Percentiles rank a stretch among this genome's conserved stretches.
Conservation (phyloP, 1,140 invertebrate species). For the Euwallacea fornicatus region DNA sequence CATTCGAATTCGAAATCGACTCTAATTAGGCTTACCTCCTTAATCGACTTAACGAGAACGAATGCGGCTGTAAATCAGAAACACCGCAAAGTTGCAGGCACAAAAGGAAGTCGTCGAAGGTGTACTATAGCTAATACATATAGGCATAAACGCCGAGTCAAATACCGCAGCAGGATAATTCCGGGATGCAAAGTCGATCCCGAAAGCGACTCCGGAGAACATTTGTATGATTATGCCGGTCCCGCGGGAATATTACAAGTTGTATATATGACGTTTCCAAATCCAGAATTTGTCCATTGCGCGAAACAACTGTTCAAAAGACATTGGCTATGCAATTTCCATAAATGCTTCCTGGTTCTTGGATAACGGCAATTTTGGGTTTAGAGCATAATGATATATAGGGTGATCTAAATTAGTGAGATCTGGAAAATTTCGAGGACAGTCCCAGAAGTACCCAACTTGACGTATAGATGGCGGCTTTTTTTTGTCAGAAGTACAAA, state of each 20-base stretch:
- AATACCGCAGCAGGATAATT: slow-evolving; percentile 29
- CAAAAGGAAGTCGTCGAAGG: slow-evolving; percentile 21
- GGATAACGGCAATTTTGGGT: too few relatives aligned
- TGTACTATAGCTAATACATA: slow-evolving; percentile 24
- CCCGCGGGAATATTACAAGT: slow-evolving; percentile 27
- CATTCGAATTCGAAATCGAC: too few relatives aligned
- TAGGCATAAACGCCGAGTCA: slow-evolving; percentile 24
- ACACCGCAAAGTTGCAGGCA: slow-evolving; percentile 9
- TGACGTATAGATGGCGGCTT: too few relatives aligned
- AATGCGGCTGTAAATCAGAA: slow-evolving; percentile 15
- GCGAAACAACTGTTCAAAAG: slow-evolving; percentile 8
- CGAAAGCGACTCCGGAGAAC: slow-evolving; percentile 15
- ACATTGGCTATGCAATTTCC: slow-evolving; percentile 2
- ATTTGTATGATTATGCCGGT: slow-evolving; percentile 29
- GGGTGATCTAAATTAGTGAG: too few relatives aligned
- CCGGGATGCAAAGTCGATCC: slow-evolving; percentile 24
- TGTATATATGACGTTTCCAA: slow-evolving; percentile 26
- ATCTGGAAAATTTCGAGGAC: too few relatives aligned
- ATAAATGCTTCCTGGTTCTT: too few relatives aligned
- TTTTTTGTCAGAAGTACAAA: too few relatives aligned
- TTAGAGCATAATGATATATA: too few relatives aligned
- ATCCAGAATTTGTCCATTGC: slow-evolving; percentile 30
- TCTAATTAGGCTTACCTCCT: too few relatives aligned
- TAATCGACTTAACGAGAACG: neutral
- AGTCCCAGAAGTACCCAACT: too few relatives aligned